phyloP scores from a whole-genome alignment of 2,888 invertebrate genomes.

The Cheilosia scutellata region DNA sequence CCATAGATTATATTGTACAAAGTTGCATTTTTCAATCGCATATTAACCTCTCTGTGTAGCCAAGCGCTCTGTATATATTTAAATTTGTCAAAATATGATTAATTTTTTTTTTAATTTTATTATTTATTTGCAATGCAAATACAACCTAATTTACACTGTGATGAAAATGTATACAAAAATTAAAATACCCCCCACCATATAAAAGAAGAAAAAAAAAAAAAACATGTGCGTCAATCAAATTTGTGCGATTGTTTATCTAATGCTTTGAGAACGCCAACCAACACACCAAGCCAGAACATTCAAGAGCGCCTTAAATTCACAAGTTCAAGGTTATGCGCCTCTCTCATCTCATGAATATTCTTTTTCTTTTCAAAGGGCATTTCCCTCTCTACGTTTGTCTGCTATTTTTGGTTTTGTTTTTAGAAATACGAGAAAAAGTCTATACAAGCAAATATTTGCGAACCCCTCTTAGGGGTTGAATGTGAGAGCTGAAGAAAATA shows the following conservation, averaged over 20 bases:
- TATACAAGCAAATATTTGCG: constrained; percentile 31
- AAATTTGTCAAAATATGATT: too few species aligned
- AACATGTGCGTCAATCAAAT: constrained; percentile 36
- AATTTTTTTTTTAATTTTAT: too few species aligned
- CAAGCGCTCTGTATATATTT: not conserved
- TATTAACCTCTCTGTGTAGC: not conserved
- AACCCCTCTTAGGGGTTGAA: constrained; percentile 33
- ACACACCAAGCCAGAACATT: too few species aligned
- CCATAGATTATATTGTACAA: not conserved
- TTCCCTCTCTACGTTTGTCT: constrained; percentile 31
- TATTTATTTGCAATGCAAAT: constrained; percentile 7
- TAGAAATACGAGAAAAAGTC: constrained; percentile 3
- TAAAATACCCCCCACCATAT: not conserved
- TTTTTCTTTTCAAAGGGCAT: constrained; percentile 25
- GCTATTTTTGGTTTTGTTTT: constrained; percentile 27
- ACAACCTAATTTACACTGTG: constrained; percentile 22
- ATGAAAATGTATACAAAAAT: too few species aligned
- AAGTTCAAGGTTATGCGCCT: constrained; percentile 39
- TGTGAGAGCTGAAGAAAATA: not conserved
- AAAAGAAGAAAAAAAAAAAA: not conserved
- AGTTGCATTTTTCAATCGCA: not conserved
- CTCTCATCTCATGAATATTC: constrained; percentile 41
- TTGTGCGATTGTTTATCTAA: constrained; percentile 13
- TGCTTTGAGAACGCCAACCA: not conserved
- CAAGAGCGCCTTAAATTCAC: constrained; percentile 5